A percentile compares a stretch with the other conserved stretches of the same genome.
Conservation (phyloP, 2,888 invertebrate genomes). For the Macroteleia sp. region DNA sequence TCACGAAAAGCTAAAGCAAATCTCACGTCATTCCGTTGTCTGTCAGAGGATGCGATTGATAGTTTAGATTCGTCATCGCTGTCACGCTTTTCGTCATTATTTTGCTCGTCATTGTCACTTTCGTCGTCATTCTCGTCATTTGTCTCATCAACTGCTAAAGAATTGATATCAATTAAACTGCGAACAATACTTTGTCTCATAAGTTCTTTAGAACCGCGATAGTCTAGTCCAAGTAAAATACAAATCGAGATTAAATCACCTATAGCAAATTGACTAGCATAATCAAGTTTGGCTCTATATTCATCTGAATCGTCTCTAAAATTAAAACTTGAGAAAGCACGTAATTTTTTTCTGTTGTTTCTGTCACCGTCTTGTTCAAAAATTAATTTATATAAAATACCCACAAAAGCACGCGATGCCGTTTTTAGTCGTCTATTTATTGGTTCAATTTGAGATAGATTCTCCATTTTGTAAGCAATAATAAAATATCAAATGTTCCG, state of each 20-base stretch:
- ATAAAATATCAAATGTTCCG: too few species aligned
- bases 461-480: too few species aligned
- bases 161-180: conserved; percentile 5
- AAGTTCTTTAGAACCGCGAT: too few species aligned
- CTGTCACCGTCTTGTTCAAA: conserved; percentile 28
- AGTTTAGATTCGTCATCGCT: conserved; percentile 1
- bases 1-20: too few species aligned
- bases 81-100: background rate
- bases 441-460: too few species aligned
- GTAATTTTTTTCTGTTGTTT: conserved; percentile 15
- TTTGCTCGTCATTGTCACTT: background rate
- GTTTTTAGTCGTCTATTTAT: too few species aligned
- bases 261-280: background rate
- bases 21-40: too few species aligned
- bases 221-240: background rate
- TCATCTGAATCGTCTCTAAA: conserved; percentile 28
- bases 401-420: too few species aligned
- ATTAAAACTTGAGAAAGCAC: conserved; percentile 24
- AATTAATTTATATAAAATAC: conserved; percentile 3
- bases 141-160: background rate
- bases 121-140: conserved; percentile 1
- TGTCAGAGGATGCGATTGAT: background rate
- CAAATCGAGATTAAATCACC: background rate
- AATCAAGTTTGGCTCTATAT: conserved; percentile 8
- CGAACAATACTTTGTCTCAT: background rate